Conservation (phyloP, 2,113 vertebrate species). For the Uropsilus gracilis region DNA sequence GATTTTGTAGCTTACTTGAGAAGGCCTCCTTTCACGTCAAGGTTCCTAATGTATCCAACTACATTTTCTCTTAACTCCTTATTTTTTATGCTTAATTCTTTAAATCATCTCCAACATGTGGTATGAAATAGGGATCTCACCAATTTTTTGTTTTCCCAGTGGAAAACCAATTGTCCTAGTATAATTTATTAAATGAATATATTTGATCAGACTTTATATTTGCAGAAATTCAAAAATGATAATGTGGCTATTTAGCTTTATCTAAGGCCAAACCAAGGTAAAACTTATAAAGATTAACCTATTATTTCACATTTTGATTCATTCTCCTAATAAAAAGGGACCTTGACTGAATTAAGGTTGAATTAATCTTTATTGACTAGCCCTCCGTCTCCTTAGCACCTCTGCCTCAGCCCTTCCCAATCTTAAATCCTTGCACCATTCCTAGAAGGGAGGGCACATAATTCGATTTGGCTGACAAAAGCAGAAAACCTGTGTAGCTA, state of each 20-base stretch:
- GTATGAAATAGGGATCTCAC: not conserved
- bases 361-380: not conserved
- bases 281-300: not conserved
- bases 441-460: not conserved
- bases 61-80: not conserved
- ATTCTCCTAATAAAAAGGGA: not conserved
- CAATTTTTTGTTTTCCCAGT: not conserved
- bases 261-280: not conserved
- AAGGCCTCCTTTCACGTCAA: not conserved
- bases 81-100: slow-evolving; percentile 8
- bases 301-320: slow-evolving; percentile 10
- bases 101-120: not conserved
- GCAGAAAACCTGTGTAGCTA: not conserved
- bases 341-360: not conserved
- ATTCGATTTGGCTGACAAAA: not conserved
- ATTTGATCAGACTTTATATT: not conserved
- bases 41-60: not conserved
- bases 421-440: not conserved
- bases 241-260: not conserved
- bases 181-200: slow-evolving; percentile 28
- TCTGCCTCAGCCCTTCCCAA: not conserved
- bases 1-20: not conserved
- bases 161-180: not conserved
- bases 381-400: not conserved
- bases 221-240: not conserved